Evolutionary conservation across 1,140 invertebrate genomes (phyloP), one percentile per base, ranked within the genome.

Genomic region (Sycophaga agraensis): DNA sequence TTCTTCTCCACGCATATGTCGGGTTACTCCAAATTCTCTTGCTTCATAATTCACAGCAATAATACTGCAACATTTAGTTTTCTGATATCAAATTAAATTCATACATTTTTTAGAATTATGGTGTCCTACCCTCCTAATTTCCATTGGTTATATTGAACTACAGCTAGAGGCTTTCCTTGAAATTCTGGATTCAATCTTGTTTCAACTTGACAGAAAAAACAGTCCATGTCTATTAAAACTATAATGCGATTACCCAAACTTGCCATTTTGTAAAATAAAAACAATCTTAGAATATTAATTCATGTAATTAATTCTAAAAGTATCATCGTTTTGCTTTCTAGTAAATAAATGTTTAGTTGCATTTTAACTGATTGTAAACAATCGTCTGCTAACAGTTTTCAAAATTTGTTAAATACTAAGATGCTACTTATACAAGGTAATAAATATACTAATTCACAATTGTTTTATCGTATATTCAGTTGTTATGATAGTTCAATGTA

Each of bases 11-110:
- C 92, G 82, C 91, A 97, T 95, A 66, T 89, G 86, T 58, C 94
- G 81, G 6, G 88, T 94, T 1, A 99, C 94, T 43, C 96, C 96
- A 81, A 84, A 87, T 19, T 88, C 90, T 75, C 95, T 83, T 0
- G 97, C 96, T 75, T 96, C 92, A 82, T 99, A 99, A 81, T 97
- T 97, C 0, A 98, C 95, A 42, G 96, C 96, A 72, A 99, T 98
- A 62, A 98, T 94, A 42, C 95, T 97, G 31, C 16, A 24, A 5
- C 42, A 35, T 28, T 14, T 22, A 17, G 7, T 54, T 16, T 12
- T 16, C n/a, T 21, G 17, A 22, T 12, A 31, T 31, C 4, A 31
- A 31, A 6, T 31, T 34, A 9, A 48, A 31, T 31, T 48, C 5
- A 28, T 35, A 17, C 4, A 28, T n/a, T n/a, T n/a, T n/a, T n/a